Base-by-base conservation (phyloP, 2,797 vertebrate species). In the Epinephelus coioides region DNA sequence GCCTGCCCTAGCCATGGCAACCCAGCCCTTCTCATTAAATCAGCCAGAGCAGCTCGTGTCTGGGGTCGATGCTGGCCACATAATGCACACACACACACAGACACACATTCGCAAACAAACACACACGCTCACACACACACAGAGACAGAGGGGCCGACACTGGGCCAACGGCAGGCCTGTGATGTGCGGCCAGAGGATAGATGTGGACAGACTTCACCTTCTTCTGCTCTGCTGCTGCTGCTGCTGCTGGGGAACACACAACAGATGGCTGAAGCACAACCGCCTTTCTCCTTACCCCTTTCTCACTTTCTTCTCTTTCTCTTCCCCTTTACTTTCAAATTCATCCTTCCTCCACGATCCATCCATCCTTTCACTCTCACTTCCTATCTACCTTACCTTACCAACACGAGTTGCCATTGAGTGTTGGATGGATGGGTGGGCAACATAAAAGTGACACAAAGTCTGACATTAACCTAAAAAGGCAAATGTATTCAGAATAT, bases 171-270 rank as follows among this genome's bases (percentile, higher is more conserved):
- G 75, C 71, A 66, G 88, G 73, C 90, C 91, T 95, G 92, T 95
- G 95, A 95, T 94, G 94, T 95, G 87, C 25, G 79, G 94, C 95
- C 95, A 95, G 91, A 87, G 91, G 85, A 91, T 82, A 88, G 86
- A 92, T 89, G 91, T 88, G 88, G 90, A 92, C 88, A 94, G 94
- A 98, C 97, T 96, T 94, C 91, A 99, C 97, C 97, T 97, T 97
- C 95, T 97, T 97, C 92, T 96, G 96, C 90, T 96, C 94, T 49
- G 47, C 47, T 49, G 47, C 47, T 73, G 68, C 90, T 79, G 84
- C 73, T 88, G 95, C 85, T 88, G 96, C 96, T 85, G 96, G 95
- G 90, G 93, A 96, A 91, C 95, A 83, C 81, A 87, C 88, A 97
- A 91, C 96, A 97, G 95, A 98, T 98, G 86, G 97, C 97, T 73